Evolutionary conservation across 2,113 vertebrate genomes (phyloP).

Genomic region (Phoenicopterus ruber): DNA sequence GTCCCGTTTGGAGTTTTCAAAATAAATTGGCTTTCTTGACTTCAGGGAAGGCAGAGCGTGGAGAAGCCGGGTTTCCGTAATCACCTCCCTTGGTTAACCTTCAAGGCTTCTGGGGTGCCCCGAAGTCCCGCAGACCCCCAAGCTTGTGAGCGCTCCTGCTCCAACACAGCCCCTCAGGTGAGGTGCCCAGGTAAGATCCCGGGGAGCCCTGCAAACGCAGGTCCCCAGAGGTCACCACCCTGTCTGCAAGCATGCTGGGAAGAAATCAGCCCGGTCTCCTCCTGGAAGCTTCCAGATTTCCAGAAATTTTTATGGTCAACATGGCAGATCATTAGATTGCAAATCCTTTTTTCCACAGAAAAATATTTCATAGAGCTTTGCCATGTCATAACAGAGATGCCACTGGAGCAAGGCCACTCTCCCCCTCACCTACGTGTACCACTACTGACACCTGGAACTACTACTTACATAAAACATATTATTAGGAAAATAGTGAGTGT

Average conservation of each 20-base stretch:
- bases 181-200: not conserved
- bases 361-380: not conserved
- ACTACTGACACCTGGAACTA: not conserved
- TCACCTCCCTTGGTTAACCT: not conserved
- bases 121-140: not conserved
- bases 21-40: not conserved
- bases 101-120: not conserved
- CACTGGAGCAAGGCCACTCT: not conserved
- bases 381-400: fast-evolving
- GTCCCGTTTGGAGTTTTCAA: not conserved
- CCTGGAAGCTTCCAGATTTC: not conserved
- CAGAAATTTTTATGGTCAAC: not conserved
- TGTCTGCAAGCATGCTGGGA: not conserved
- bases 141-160: not conserved
- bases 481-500: not conserved
- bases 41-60: not conserved
- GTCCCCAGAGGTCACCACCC: not conserved
- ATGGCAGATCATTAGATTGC: not conserved
- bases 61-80: not conserved
- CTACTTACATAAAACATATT: not conserved
- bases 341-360: not conserved
- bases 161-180: not conserved
- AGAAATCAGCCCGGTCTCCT: not conserved
- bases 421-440: not conserved
- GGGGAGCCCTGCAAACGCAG: not conserved